A percentile compares a stretch with the other conserved stretches of the same genome.
Conservation (phyloP, 2,113 vertebrate species). For the Xenopus laevis region DNA sequence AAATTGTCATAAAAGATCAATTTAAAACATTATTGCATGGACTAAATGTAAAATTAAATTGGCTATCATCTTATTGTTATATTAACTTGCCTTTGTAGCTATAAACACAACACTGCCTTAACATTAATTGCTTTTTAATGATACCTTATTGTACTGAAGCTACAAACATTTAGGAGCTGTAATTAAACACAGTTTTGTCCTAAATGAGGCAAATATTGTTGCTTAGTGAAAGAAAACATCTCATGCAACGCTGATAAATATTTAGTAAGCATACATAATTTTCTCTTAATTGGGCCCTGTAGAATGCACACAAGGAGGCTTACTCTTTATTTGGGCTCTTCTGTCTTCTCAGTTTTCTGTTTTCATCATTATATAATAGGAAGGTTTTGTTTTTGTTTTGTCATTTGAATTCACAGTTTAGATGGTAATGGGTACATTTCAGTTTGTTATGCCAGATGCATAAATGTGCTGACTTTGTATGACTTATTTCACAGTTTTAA, state of each 20-base stretch:
- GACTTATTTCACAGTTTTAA: no score
- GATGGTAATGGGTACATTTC: no score
- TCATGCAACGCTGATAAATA: conserved; percentile 26
- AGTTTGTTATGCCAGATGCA: no score
- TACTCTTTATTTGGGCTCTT: neutral
- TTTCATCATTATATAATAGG: neutral
- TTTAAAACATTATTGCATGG: conserved; percentile 1
- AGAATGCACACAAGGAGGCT: conserved; percentile 5
- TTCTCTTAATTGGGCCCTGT: conserved; percentile 26
- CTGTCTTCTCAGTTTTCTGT: neutral
- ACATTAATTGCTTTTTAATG: conserved; percentile 41
- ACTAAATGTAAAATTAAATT: conserved; percentile 25
- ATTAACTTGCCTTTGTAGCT: conserved; percentile 26
- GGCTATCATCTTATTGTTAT: conserved; percentile 26
- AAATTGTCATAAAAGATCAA: no score
- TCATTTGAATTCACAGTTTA: no score
- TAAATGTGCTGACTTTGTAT: no score
- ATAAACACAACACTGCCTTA: conserved; percentile 30
- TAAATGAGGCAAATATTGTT: conserved; percentile 38
- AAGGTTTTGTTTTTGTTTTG: no score
- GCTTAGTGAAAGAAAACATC: conserved; percentile 36
- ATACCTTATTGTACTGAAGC: conserved; percentile 37
- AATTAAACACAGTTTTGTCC: conserved; percentile 38
- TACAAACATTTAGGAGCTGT: conserved; percentile 32
- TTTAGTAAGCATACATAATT: conserved; percentile 30